These are phyloP conservation scores for Taenaris catops DNA, from an alignment of 2,888 invertebrate genomes.

Conservation along the genomic window DNA sequence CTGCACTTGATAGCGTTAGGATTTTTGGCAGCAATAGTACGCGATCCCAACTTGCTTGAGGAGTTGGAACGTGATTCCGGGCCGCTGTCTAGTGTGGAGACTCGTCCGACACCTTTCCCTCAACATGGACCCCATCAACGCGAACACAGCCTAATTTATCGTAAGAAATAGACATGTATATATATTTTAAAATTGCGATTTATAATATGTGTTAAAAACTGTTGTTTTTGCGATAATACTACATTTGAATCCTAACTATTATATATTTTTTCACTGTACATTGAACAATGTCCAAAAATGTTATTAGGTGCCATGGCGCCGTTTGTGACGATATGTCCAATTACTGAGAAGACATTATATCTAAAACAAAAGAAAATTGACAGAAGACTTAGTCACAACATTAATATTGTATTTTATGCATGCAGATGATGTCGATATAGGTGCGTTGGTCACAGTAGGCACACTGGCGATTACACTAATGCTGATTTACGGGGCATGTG, in stretches of 20 bases:
- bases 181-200: no score
- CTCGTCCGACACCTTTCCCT: slow-evolving; percentile 75
- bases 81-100: slow-evolving; percentile 82
- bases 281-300: no score
- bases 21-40: slow-evolving; percentile 85
- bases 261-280: no score
- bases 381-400: no score
- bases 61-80: slow-evolving; percentile 78
- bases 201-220: no score
- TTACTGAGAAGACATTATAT: no score
- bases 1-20: slow-evolving; percentile 87
- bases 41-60: slow-evolving; percentile 85
- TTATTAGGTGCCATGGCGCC: no score
- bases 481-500: slow-evolving; percentile 92
- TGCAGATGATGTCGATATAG: slow-evolving; percentile 89
- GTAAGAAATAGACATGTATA: slow-evolving; percentile 71
- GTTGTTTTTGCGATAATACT: neutral
- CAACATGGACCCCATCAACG: slow-evolving; percentile 61
- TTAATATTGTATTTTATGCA: slow-evolving; percentile 4
- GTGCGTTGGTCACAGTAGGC: slow-evolving; percentile 89
- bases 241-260: no score
- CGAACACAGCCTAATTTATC: slow-evolving; percentile 83
- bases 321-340: no score
- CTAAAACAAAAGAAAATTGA: no score
- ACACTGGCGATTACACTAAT: slow-evolving; percentile 90